Evolutionary conservation across 1,140 invertebrate species (phyloP).

Genomic region (Metaphire vulgaris): DNA sequence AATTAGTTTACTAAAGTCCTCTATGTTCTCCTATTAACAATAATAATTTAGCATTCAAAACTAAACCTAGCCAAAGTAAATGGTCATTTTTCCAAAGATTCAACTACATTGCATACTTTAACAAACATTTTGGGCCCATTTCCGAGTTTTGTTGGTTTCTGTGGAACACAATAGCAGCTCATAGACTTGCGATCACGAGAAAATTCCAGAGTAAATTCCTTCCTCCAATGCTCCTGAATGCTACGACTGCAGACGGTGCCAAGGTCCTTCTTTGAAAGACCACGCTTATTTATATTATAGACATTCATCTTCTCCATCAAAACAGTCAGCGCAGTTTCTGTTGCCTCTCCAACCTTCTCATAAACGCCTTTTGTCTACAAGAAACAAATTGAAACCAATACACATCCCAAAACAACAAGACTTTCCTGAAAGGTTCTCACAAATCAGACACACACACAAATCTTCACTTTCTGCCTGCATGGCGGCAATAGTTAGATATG

Average conservation of each 20-base stretch:
- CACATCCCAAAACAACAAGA: too few relatives aligned
- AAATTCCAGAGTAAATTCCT: conserved; percentile 97
- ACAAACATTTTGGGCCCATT: conserved; percentile 92
- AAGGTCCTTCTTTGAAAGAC: conserved; percentile 79
- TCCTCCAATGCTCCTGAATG: conserved; percentile 48
- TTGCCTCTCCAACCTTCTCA: conserved; percentile 93
- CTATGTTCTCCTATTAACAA: too few relatives aligned
- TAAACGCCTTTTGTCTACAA: conserved; percentile 56
- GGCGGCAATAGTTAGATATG: too few relatives aligned
- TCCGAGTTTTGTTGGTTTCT: conserved; percentile 63
- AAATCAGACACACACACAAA: too few relatives aligned
- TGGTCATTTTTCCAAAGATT: too few relatives aligned
- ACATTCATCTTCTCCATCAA: conserved; percentile 97
- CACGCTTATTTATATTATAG: conserved; percentile 72
- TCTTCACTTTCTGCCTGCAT: too few relatives aligned
- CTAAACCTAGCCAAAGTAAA: too few relatives aligned
- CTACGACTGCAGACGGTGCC: conserved; percentile 90
- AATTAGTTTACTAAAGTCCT: too few relatives aligned
- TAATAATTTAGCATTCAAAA: too few relatives aligned
- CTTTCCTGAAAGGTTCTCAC: too few relatives aligned
- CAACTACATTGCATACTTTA: too few relatives aligned
- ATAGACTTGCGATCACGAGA: conserved; percentile 99
- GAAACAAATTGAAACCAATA: too few relatives aligned
- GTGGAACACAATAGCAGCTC: conserved; percentile 88
- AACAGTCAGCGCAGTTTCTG: conserved; percentile 96